Evolutionary conservation across 2,113 vertebrate species (phyloP).

Genomic region (Muscicapa adusta): DNA sequence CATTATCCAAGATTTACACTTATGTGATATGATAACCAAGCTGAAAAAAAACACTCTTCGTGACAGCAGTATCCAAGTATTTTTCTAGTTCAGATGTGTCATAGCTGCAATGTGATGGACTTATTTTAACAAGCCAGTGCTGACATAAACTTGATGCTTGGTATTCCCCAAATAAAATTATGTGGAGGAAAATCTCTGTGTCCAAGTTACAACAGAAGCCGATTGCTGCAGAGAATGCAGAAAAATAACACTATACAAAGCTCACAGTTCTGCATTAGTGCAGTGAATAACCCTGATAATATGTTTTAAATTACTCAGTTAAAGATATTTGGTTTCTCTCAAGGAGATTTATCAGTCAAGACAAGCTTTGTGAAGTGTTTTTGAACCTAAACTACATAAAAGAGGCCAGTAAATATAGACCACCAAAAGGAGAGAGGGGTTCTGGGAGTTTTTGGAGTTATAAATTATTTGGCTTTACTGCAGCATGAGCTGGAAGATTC

Average conservation of each 20-base stretch:
- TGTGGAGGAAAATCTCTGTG: neutral
- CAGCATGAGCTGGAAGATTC: neutral
- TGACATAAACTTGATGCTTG: neutral
- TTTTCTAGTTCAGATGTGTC: neutral
- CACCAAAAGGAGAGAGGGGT: neutral
- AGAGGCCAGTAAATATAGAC: conserved; percentile 1
- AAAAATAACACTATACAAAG: neutral
- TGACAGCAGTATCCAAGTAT: neutral
- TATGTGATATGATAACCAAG: neutral
- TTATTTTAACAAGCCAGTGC: neutral
- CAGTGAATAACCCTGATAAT: neutral
- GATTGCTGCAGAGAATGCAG: neutral
- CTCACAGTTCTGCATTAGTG: neutral
- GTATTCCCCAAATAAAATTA: neutral
- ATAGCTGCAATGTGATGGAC: neutral
- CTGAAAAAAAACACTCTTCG: neutral
- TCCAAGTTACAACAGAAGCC: neutral
- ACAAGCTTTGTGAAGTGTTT: conserved; percentile 3
- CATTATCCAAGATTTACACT: neutral
- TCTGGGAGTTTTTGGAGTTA: neutral
- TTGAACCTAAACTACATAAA: conserved; percentile 11
- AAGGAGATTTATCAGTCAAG: conserved; percentile 38
- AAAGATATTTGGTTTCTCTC: conserved; percentile 26
- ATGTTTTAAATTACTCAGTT: neutral
- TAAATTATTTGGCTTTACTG: conserved; percentile 25